phyloP scores from a whole-genome alignment of 1,140 invertebrate species.

The Tribolium madens region DNA sequence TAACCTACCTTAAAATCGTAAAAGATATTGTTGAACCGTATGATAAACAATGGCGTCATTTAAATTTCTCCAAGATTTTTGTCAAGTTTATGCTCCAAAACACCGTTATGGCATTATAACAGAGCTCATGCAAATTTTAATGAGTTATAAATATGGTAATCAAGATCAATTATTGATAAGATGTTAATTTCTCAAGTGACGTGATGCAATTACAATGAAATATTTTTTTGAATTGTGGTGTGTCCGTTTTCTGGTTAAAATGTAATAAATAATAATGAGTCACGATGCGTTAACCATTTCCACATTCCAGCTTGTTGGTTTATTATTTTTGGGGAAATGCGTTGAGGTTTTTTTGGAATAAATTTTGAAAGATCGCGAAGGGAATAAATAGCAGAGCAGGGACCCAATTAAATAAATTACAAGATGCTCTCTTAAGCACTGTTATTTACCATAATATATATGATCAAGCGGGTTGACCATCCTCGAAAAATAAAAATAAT shows the following conservation, averaged over 20 bases:
- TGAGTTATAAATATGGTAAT: slow-evolving; percentile 30
- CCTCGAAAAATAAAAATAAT: slow-evolving; percentile 47
- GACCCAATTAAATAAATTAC: slow-evolving; percentile 47
- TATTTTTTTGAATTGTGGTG: slow-evolving; percentile 4
- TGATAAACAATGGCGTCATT: not conserved
- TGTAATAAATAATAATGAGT: not conserved
- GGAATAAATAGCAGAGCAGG: no score
- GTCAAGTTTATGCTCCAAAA: not conserved
- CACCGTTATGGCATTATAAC: slow-evolving; percentile 29
- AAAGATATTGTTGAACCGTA: not conserved
- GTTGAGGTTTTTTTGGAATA: slow-evolving; percentile 8
- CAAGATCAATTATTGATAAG: slow-evolving; percentile 37
- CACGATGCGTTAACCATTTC: not conserved
- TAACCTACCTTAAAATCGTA: not conserved
- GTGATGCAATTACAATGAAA: not conserved
- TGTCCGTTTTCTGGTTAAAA: no score
- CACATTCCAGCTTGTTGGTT: not conserved
- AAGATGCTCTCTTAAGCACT: slow-evolving; percentile 53
- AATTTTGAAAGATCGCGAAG: slow-evolving; percentile 28
- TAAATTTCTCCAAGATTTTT: slow-evolving; percentile 19
- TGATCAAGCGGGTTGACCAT: slow-evolving; percentile 54
- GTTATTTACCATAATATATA: slow-evolving; percentile 60
- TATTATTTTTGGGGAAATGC: slow-evolving; percentile 9
- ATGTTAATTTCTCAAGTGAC: slow-evolving; percentile 26
- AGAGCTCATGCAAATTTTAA: slow-evolving; percentile 25